phyloP scores from a whole-genome alignment of 2,797 vertebrate species.

The Coccyzus lansbergi region DNA sequence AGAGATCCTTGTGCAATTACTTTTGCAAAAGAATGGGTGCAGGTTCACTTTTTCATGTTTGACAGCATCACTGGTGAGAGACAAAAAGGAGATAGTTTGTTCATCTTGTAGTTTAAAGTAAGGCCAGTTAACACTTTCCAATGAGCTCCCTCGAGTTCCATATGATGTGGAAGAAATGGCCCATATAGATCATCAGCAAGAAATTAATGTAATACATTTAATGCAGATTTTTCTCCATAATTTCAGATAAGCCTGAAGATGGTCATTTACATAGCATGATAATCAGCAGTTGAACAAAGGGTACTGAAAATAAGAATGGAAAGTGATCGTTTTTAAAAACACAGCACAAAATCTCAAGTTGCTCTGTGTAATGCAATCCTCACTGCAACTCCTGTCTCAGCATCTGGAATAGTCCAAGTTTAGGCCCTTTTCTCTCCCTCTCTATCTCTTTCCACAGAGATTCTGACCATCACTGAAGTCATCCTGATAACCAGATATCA shows the following conservation, averaged over 20 bases:
- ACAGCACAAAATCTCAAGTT: neutral
- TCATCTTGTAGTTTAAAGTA: neutral
- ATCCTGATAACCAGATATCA: neutral
- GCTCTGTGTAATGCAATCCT: neutral
- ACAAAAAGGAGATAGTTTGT: neutral
- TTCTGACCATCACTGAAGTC: neutral
- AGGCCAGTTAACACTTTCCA: neutral
- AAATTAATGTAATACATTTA: neutral
- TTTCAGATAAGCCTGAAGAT: neutral
- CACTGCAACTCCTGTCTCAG: neutral
- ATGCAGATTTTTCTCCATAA: neutral
- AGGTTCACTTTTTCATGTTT: neutral
- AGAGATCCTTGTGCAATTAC: neutral
- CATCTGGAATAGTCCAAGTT: neutral
- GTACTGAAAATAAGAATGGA: neutral
- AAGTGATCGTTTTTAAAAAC: neutral
- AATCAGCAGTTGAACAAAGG: neutral
- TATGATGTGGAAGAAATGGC: neutral
- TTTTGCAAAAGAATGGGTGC: neutral
- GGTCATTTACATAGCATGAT: neutral
- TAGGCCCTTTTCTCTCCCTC: neutral
- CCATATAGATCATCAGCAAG: neutral
- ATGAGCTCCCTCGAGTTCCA: neutral
- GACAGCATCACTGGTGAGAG: neutral
- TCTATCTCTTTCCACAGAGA: neutral